Conservation (phyloP, 2,113 vertebrate species). For the Myxocyprinus asiaticus region DNA sequence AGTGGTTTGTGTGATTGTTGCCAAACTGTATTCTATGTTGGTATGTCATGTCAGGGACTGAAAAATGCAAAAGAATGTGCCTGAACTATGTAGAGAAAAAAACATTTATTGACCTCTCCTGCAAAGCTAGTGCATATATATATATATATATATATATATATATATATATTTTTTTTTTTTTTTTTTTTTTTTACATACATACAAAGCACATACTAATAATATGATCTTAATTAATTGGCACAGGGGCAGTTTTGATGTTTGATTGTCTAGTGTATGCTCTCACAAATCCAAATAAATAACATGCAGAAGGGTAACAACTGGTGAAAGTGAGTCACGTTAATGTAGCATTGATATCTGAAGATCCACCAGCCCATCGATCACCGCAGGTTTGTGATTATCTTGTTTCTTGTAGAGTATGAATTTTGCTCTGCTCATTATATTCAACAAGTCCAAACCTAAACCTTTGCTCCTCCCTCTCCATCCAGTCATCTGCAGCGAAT, state of each 20-base stretch:
- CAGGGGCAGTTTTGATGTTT: not conserved
- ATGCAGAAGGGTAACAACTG: too few relatives aligned
- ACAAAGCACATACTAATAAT: not conserved
- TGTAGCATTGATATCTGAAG: not conserved
- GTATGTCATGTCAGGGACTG: too few relatives aligned
- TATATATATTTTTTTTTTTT: too few relatives aligned
- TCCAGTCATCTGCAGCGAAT: constrained; percentile 80
- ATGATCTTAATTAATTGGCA: not conserved
- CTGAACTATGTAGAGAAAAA: not conserved
- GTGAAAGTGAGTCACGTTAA: not conserved
- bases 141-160: too few relatives aligned
- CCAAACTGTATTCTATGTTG: not conserved
- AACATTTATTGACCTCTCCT: not conserved
- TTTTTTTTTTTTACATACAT: not conserved
- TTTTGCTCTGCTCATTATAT: constrained; percentile 67
- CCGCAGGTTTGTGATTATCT: constrained; percentile 41
- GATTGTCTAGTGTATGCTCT: not conserved
- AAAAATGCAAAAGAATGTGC: too few relatives aligned
- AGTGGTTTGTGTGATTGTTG: not conserved
- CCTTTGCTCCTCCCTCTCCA: constrained; percentile 78
- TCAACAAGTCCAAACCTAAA: constrained; percentile 68
- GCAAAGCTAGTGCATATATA: not conserved
- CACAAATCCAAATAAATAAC: not conserved
- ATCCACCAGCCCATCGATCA: too few relatives aligned
- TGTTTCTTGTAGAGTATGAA: constrained; percentile 65